A percentile compares a stretch with the other conserved stretches of the same genome.
phyloP scores from a whole-genome alignment of 2,113 vertebrate species.

The Sterrhoptilus dennistouni region DNA sequence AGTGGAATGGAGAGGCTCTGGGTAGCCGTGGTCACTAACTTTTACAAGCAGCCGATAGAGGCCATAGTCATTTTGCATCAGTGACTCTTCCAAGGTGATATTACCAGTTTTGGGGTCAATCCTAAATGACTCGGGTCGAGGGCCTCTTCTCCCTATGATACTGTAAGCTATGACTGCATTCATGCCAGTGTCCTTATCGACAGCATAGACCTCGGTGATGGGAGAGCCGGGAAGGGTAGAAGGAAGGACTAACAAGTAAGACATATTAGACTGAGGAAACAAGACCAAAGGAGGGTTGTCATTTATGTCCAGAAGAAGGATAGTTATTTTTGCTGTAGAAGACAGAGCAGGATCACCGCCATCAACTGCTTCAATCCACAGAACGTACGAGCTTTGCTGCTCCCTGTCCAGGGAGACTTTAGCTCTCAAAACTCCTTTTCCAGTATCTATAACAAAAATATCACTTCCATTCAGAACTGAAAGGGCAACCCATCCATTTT shows the following conservation, averaged over 20 bases:
- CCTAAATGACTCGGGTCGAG: slow-evolving; percentile 89
- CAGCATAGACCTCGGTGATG: slow-evolving; percentile 96
- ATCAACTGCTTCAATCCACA: slow-evolving; percentile 93
- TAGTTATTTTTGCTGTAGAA: slow-evolving; percentile 91
- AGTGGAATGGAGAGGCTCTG: slow-evolving; percentile 91
- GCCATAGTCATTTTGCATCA: slow-evolving; percentile 88
- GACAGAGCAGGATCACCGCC: slow-evolving; percentile 92
- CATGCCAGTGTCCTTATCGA: slow-evolving; percentile 98
- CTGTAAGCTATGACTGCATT: slow-evolving; percentile 98
- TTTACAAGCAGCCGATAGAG: slow-evolving; percentile 94
- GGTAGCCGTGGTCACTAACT: slow-evolving; percentile 95
- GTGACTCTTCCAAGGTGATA: slow-evolving; percentile 91
- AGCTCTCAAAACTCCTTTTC: slow-evolving; percentile 89
- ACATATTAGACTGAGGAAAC: slow-evolving; percentile 97
- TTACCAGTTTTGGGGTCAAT: slow-evolving; percentile 96
- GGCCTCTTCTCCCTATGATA: slow-evolving; percentile 93
- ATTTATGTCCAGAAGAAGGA: slow-evolving; percentile 95
- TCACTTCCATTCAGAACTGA: slow-evolving; percentile 94
- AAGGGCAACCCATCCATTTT: slow-evolving; percentile 94
- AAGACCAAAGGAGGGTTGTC: slow-evolving; percentile 96
- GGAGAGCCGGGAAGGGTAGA: slow-evolving; percentile 93
- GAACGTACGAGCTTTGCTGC: slow-evolving; percentile 91
- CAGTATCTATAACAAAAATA: slow-evolving; percentile 96
- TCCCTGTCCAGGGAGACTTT: slow-evolving; percentile 93
- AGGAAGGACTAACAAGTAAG: slow-evolving; percentile 92